A percentile compares a stretch with the other conserved stretches of the same genome.
phyloP scores from a whole-genome alignment of 2,797 vertebrate species.

The Labeo calbasu region DNA sequence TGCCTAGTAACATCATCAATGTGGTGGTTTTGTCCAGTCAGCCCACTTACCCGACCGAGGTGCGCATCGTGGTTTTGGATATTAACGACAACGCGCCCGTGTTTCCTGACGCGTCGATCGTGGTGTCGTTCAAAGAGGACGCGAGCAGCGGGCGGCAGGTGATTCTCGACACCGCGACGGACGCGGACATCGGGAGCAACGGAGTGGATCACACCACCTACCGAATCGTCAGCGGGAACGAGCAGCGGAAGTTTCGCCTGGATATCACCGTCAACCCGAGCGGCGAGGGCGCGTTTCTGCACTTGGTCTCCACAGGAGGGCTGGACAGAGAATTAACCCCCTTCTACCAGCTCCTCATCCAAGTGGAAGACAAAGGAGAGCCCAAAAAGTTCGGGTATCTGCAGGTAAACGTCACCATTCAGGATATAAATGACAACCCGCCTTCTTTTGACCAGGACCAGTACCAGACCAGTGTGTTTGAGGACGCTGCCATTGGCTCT shows the following conservation, averaged over 20 bases:
- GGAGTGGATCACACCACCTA: slow-evolving; percentile 96
- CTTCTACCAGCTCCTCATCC: slow-evolving; percentile 90
- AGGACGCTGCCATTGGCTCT: slow-evolving; percentile 89
- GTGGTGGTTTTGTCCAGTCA: slow-evolving; percentile 97
- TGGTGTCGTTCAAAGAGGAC: slow-evolving; percentile 97
- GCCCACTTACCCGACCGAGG: slow-evolving; percentile 96
- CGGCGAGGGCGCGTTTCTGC: slow-evolving; percentile 96
- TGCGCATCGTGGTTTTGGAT: slow-evolving; percentile 92
- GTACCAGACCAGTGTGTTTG: slow-evolving; percentile 88
- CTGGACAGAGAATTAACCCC: slow-evolving; percentile 90
- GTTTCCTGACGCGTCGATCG: slow-evolving; percentile 92
- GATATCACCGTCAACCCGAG: slow-evolving; percentile 98
- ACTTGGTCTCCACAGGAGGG: slow-evolving; percentile 91
- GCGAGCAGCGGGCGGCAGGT: slow-evolving; percentile 94
- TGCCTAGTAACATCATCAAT: slow-evolving; percentile 91
- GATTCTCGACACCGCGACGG: slow-evolving; percentile 95
- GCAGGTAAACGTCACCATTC: slow-evolving; percentile 95
- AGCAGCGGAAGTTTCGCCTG: slow-evolving; percentile 90
- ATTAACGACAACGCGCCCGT: slow-evolving; percentile 96
- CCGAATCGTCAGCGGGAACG: slow-evolving; percentile 90
- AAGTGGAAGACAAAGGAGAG: slow-evolving; percentile 95
- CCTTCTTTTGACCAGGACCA: slow-evolving; percentile 88
- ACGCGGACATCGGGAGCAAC: slow-evolving; percentile 92
- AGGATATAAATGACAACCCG: slow-evolving; percentile 97
- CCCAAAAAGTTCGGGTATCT: slow-evolving; percentile 90